Evolutionary conservation across 1,140 invertebrate species (phyloP).

Genomic region (Phortica variegata): DNA sequence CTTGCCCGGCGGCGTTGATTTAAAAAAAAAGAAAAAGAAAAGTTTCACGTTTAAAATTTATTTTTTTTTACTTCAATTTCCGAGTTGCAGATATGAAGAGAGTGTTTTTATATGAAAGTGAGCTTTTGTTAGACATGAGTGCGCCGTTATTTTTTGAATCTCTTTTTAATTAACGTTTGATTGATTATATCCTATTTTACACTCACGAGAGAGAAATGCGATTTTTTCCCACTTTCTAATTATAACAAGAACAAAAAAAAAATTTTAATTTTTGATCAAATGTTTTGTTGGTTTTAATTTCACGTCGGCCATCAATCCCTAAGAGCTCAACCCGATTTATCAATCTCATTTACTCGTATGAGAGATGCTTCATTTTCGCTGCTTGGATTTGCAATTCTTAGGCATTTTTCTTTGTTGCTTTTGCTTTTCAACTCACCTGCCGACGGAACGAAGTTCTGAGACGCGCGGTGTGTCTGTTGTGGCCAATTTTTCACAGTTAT

Average conservation of each 20-base stretch:
- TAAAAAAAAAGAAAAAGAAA: no score
- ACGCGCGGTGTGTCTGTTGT: constrained; percentile 10
- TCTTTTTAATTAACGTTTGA: not conserved
- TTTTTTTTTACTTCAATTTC: not conserved
- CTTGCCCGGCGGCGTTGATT: no score
- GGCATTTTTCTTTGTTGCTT: constrained; percentile 33
- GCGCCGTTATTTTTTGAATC: not conserved
- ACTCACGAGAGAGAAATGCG: no score
- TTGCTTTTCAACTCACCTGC: constrained; percentile 52
- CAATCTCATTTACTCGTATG: no score
- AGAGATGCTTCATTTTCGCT: constrained; percentile 23
- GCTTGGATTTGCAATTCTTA: constrained; percentile 48
- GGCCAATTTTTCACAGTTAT: constrained; percentile 13
- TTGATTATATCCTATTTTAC: no score
- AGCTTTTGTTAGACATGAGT: not conserved
- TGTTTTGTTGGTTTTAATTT: constrained; percentile 21
- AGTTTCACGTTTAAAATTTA: not conserved
- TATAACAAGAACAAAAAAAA: constrained; percentile 2
- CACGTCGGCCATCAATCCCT: constrained; percentile 58
- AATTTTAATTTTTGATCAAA: constrained; percentile 18
- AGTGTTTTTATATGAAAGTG: not conserved
- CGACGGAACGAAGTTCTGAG: constrained; percentile 37
- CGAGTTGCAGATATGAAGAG: no score
- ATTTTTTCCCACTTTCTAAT: no score
- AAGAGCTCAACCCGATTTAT: constrained; percentile 56